Evolutionary conservation across 2,797 vertebrate genomes (phyloP).

Genomic region (Cynopterus sphinx): DNA sequence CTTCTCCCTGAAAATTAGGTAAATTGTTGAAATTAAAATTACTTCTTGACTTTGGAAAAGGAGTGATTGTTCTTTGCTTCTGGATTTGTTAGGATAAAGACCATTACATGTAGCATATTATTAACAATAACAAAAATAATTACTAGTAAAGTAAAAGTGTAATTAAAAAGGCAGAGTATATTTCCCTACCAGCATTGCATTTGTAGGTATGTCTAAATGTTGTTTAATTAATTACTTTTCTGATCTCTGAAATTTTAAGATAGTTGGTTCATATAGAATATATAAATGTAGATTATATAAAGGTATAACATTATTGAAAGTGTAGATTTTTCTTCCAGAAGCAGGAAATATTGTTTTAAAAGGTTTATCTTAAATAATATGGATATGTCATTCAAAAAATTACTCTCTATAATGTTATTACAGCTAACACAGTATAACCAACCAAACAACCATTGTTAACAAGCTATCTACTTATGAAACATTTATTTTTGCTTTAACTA

Average conservation of each 20-base stretch:
- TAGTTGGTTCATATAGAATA: background rate
- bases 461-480: background rate
- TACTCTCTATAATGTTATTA: background rate
- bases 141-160: constrained; percentile 14
- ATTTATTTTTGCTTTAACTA: constrained; percentile 35
- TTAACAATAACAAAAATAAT: constrained; percentile 28
- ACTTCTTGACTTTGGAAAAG: background rate
- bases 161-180: background rate
- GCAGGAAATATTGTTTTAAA: background rate
- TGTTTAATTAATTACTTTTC: background rate
- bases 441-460: background rate
- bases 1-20: constrained; percentile 4
- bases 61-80: constrained; percentile 4
- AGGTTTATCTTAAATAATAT: constrained; percentile 40
- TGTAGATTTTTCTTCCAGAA: constrained; percentile 50
- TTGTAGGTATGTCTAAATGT: constrained; percentile 13
- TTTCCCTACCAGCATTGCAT: background rate
- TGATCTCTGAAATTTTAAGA: constrained; percentile 12
- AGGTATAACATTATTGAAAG: background rate
- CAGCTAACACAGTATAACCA: background rate
- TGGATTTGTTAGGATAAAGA: constrained; percentile 15
- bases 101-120: background rate
- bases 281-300: background rate
- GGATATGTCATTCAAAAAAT: background rate
- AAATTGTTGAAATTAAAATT: constrained; percentile 39